phyloP scores from a whole-genome alignment of 92 coral and sea anemone species.

The Palythoa heliodiscus region DNA sequence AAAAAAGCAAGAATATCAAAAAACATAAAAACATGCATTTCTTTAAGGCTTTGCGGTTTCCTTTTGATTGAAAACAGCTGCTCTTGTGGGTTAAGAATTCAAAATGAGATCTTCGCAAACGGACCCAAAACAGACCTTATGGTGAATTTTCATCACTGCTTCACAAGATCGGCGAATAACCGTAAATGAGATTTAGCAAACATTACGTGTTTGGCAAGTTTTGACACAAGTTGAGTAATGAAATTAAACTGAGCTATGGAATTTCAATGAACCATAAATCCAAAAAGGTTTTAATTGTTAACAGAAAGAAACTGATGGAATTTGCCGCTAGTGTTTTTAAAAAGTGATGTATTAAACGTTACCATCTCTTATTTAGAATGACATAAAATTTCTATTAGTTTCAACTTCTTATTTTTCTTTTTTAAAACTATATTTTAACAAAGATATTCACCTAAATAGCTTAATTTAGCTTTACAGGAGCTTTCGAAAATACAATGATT shows the following conservation, averaged over 20 bases:
- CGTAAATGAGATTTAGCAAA: not conserved
- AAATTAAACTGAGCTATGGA: not conserved
- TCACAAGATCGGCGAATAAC: not conserved
- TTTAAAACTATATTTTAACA: not conserved
- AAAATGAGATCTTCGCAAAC: conserved; percentile 18
- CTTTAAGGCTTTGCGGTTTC: conserved; percentile 16
- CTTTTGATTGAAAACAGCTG: conserved; percentile 21
- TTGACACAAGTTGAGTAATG: not conserved
- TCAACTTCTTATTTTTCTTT: not conserved
- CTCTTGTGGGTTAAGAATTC: conserved; percentile 13
- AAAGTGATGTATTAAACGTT: not conserved
- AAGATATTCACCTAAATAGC: not conserved
- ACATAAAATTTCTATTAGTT: not conserved
- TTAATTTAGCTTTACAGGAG: not conserved
- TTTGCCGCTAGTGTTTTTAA: not conserved
- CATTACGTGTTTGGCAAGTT: not conserved
- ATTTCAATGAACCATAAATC: not conserved
- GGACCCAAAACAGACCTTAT: not conserved
- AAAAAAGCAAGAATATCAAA: not conserved
- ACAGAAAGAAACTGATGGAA: conserved; percentile 4
- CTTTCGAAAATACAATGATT: conserved; percentile 22
- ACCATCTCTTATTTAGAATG: not conserved
- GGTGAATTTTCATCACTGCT: not conserved
- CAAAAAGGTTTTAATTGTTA: not conserved
- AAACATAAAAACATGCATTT: not conserved